phyloP scores from a whole-genome alignment of 2,797 vertebrate genomes.

The Muscicapa striata region DNA sequence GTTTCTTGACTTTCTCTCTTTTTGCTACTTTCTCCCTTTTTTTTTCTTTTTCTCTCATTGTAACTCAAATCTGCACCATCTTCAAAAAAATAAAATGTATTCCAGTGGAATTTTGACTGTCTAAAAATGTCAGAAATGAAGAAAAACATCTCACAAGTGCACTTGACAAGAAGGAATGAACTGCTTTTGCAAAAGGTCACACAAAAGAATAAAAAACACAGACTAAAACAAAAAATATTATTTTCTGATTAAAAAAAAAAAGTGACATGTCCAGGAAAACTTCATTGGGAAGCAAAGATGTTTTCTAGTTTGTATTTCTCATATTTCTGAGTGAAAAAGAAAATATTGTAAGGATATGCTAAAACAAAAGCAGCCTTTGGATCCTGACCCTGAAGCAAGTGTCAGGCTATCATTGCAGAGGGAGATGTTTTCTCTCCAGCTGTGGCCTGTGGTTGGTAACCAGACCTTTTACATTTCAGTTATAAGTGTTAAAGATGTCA shows the following conservation, averaged over 20 bases:
- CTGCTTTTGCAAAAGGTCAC: background rate
- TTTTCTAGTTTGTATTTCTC: background rate
- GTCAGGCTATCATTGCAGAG: background rate
- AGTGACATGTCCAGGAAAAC: background rate
- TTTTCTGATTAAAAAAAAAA: background rate
- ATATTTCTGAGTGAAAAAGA: background rate
- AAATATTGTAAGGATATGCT: background rate
- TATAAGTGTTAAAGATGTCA: background rate
- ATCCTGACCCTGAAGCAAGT: background rate
- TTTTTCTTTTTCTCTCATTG: background rate
- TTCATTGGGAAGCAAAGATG: background rate
- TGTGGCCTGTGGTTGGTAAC: slow-evolving; percentile 13
- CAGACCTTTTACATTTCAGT: slow-evolving; percentile 29
- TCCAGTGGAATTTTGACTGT: background rate
- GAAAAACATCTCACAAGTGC: background rate
- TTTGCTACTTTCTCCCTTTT: background rate
- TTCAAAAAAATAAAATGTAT: background rate
- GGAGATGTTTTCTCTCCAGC: slow-evolving; percentile 2
- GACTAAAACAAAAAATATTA: background rate
- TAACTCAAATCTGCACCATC: background rate
- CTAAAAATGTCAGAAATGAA: background rate
- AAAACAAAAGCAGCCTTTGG: background rate
- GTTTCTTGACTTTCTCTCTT: background rate
- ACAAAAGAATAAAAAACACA: background rate
- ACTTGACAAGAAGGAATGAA: background rate